Evolutionary conservation across 2,797 vertebrate genomes (phyloP).

Genomic region (Meda fulgida): DNA sequence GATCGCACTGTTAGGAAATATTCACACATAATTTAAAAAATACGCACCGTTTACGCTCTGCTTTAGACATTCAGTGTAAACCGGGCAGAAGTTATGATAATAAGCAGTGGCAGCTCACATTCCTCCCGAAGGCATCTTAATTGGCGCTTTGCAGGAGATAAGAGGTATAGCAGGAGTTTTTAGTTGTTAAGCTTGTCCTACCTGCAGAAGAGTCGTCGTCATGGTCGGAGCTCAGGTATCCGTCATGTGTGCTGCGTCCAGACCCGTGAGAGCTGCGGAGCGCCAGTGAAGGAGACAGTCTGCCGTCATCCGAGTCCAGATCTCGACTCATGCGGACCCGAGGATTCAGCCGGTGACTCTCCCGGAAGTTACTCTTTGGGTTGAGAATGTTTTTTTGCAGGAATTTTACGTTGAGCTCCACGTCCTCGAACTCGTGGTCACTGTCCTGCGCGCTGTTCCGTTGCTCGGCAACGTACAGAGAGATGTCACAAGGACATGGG

Average conservation of each 20-base stretch:
- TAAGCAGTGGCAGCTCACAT: neutral
- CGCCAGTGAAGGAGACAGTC: conserved; percentile 73
- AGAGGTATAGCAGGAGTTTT: neutral
- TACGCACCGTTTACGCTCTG: neutral
- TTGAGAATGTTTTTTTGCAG: conserved; percentile 78
- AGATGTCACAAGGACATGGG: neutral
- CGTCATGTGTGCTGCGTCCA: conserved; percentile 86
- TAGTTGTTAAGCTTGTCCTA: conserved; percentile 53
- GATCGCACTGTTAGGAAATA: no score
- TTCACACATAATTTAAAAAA: no score
- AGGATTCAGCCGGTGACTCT: conserved; percentile 60
- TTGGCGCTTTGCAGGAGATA: neutral
- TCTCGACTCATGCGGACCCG: conserved; percentile 74
- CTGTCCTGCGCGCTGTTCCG: conserved; percentile 67
- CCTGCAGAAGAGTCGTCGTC: conserved; percentile 86
- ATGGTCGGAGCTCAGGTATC: conserved; percentile 88
- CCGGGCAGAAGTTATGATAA: neutral
- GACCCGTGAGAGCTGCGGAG: conserved; percentile 71
- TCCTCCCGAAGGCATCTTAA: neutral
- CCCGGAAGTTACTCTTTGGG: conserved; percentile 63
- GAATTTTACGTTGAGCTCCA: conserved; percentile 84
- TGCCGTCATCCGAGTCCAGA: conserved; percentile 79
- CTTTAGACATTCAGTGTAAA: neutral
- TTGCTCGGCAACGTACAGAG: conserved; percentile 47
- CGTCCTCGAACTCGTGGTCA: conserved; percentile 83